Evolutionary conservation across 2,797 vertebrate genomes (phyloP).

Genomic region (Myripristis murdjan): DNA sequence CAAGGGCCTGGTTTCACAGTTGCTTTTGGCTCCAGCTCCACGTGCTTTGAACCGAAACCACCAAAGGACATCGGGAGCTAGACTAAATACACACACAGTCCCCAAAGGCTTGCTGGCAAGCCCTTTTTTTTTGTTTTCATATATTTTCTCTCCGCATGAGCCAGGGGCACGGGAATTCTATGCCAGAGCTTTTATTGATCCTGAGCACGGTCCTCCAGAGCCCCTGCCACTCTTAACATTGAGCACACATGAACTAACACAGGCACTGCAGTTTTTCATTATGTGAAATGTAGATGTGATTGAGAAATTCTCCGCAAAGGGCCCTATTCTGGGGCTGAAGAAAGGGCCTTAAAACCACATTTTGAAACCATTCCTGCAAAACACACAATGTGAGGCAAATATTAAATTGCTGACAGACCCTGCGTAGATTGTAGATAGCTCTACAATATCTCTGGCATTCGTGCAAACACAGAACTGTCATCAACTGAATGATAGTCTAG

Average conservation of each 20-base stretch:
- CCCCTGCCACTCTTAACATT: conserved; percentile 57
- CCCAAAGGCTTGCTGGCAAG: conserved; percentile 46
- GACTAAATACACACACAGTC: conserved; percentile 56
- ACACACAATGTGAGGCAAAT: conserved; percentile 12
- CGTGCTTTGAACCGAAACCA: conserved; percentile 56
- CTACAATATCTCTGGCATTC: conserved; percentile 31
- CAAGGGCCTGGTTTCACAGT: conserved; percentile 61
- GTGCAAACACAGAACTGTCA: conserved; percentile 23
- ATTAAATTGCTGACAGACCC: conserved; percentile 34
- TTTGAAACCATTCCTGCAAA: conserved; percentile 35
- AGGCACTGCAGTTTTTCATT: conserved; percentile 68
- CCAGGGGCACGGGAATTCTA: conserved; percentile 42
- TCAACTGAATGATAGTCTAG: conserved; percentile 3
- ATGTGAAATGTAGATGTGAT: conserved; percentile 65
- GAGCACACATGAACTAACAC: conserved; percentile 65
- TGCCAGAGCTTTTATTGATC: conserved; percentile 65
- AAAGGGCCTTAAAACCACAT: conserved; percentile 36
- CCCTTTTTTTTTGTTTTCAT: conserved; percentile 46
- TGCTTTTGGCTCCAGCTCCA: conserved; percentile 61
- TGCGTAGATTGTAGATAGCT: conserved; percentile 19
- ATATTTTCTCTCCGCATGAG: conserved; percentile 59
- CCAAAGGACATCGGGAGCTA: conserved; percentile 48
- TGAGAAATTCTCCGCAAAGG: conserved; percentile 38
- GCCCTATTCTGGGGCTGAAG: conserved; percentile 9
- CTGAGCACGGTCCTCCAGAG: conserved; percentile 53